Evolutionary conservation across 1,140 invertebrate species (phyloP).

Genomic region (Megathymus violae): DNA sequence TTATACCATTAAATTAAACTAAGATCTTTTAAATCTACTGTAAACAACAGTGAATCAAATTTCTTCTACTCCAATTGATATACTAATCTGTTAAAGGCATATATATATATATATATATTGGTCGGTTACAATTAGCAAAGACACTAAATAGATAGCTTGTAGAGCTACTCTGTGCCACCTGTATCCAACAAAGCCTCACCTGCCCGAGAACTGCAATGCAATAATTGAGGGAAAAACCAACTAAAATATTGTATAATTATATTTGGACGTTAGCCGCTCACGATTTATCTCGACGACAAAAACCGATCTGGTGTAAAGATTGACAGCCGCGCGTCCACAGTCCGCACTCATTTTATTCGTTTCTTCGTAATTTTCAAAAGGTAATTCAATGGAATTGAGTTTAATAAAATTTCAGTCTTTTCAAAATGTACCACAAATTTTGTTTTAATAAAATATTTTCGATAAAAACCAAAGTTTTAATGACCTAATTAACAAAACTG

Average conservation of each 20-base stretch:
- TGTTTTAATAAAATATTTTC: slow-evolving; percentile 49
- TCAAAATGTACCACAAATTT: slow-evolving; percentile 1
- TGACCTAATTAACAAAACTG: no score
- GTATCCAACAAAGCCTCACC: slow-evolving; percentile 37
- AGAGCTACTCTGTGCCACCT: slow-evolving; percentile 2
- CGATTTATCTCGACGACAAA: slow-evolving; percentile 53
- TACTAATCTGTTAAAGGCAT: no score
- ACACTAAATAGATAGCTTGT: no score
- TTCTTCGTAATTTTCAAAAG: slow-evolving; percentile 6
- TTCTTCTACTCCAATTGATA: no score
- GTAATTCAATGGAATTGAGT: background rate
- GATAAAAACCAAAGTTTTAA: no score
- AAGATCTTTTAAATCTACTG: no score
- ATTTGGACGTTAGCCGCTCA: slow-evolving; percentile 51
- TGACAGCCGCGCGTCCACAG: slow-evolving; percentile 48
- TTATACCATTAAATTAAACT: no score
- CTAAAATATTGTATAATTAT: slow-evolving; percentile 69
- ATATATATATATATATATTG: no score
- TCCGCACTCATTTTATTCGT: slow-evolving; percentile 8
- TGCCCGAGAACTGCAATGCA: slow-evolving; percentile 54
- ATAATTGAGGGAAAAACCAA: slow-evolving; percentile 69
- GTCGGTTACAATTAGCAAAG: no score
- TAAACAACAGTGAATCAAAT: no score
- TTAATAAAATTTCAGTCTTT: no score
- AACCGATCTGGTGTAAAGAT: slow-evolving; percentile 58